Evolutionary conservation across 35 echinoderm and acorn worm species (phyloP).

Genomic region (Diadema setosum): DNA sequence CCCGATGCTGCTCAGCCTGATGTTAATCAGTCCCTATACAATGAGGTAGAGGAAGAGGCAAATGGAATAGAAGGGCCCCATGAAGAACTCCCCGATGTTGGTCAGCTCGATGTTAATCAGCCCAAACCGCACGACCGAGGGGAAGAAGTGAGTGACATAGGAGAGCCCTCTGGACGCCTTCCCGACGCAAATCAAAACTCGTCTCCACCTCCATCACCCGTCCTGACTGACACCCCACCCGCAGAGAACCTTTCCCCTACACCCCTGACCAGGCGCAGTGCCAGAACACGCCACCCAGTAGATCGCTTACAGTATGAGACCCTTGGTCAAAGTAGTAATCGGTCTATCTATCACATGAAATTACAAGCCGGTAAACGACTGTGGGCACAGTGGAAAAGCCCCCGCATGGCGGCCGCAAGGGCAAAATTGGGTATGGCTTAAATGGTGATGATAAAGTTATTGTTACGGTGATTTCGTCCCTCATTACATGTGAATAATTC

Average conservation of each 20-base stretch:
- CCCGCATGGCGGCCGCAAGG: background rate
- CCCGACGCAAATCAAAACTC: background rate
- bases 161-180: background rate
- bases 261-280: background rate
- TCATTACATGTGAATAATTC: too few relatives aligned
- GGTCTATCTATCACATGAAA: background rate
- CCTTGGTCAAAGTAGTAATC: background rate
- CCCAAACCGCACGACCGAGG: background rate
- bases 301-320: background rate
- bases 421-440: background rate
- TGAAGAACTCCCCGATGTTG: too few relatives aligned
- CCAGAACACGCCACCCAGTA: background rate
- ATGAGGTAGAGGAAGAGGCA: too few relatives aligned
- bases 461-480: too few relatives aligned
- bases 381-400: background rate
- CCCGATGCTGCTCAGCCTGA: too few relatives aligned
- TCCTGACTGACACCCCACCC: background rate
- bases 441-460: too few relatives aligned
- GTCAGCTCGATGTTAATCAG: too few relatives aligned
- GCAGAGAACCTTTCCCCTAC: background rate
- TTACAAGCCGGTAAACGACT: background rate
- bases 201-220: background rate
- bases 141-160: background rate
- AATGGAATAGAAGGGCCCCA: too few relatives aligned
- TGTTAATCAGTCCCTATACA: too few relatives aligned